These are phyloP conservation scores for Heterotis niloticus DNA, from an alignment of 2,113 vertebrate genomes.

Conservation along the genomic window DNA sequence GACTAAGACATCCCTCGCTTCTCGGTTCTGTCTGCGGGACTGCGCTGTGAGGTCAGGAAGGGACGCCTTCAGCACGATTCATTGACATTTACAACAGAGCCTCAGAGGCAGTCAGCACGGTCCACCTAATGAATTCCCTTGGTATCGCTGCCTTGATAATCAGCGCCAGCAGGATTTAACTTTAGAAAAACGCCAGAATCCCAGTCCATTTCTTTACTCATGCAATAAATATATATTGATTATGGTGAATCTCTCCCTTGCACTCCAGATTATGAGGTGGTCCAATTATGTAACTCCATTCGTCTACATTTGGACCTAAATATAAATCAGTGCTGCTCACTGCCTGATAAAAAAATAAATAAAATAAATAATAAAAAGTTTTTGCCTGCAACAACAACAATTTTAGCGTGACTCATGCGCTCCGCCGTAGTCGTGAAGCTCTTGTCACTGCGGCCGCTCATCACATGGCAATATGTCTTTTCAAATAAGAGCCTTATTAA, in stretches of 20 bases:
- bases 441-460: background rate
- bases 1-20: too few relatives aligned
- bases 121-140: background rate
- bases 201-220: background rate
- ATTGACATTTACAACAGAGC: background rate
- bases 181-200: too few relatives aligned
- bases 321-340: conserved; percentile 1
- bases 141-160: background rate
- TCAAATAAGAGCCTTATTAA: background rate
- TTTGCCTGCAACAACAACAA: conserved; percentile 3
- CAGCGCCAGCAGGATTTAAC: background rate
- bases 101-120: background rate
- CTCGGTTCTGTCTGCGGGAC: too few relatives aligned
- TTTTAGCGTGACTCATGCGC: conserved; percentile 17
- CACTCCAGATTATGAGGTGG: background rate
- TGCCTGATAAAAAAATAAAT: background rate
- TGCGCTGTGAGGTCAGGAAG: background rate
- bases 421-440: background rate
- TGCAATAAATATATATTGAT: background rate
- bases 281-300: background rate
- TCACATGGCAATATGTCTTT: background rate
- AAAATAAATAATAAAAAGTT: background rate
- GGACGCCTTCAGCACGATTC: background rate
- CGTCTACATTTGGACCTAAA: background rate
- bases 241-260: background rate